These are phyloP conservation scores for Drosophila tripunctata DNA, from an alignment of 2,888 invertebrate genomes.

Conservation along the genomic window DNA sequence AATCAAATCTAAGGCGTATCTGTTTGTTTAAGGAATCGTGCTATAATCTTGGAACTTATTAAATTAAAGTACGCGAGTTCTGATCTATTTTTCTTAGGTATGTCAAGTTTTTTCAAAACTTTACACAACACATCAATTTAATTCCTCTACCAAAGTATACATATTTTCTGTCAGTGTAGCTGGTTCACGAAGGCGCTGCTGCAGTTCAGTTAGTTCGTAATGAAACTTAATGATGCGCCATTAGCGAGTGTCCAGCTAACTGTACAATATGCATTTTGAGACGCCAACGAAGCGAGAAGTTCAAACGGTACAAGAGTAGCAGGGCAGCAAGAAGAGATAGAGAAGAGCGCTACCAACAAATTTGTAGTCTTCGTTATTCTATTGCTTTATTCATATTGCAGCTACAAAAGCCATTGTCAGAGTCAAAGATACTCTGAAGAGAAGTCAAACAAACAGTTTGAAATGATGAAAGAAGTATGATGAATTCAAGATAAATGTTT, in stretches of 20 bases:
- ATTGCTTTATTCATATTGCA: neutral
- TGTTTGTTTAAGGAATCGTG: no score
- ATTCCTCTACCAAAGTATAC: neutral
- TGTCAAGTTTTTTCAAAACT: no score
- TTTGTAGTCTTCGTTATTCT: neutral
- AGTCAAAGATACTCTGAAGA: constrained; percentile 16
- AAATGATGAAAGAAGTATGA: neutral
- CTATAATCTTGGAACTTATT: no score
- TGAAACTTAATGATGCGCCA: constrained; percentile 76
- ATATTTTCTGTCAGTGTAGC: neutral
- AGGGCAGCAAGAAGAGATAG: neutral
- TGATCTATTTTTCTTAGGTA: no score
- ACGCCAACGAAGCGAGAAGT: constrained; percentile 66
- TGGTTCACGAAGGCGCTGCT: neutral
- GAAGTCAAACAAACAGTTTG: neutral
- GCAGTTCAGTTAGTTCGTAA: constrained; percentile 46
- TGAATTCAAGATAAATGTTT: neutral
- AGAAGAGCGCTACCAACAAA: neutral
- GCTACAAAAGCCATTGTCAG: constrained; percentile 26
- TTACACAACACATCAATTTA: no score
- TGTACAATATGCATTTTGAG: constrained; percentile 64
- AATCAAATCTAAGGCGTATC: no score
- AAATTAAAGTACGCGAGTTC: no score
- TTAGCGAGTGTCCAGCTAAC: constrained; percentile 65
- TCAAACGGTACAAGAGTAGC: constrained; percentile 20